These are phyloP conservation scores for Hoplias malabaricus DNA, from an alignment of 2,113 vertebrate species.

Conservation along the genomic window DNA sequence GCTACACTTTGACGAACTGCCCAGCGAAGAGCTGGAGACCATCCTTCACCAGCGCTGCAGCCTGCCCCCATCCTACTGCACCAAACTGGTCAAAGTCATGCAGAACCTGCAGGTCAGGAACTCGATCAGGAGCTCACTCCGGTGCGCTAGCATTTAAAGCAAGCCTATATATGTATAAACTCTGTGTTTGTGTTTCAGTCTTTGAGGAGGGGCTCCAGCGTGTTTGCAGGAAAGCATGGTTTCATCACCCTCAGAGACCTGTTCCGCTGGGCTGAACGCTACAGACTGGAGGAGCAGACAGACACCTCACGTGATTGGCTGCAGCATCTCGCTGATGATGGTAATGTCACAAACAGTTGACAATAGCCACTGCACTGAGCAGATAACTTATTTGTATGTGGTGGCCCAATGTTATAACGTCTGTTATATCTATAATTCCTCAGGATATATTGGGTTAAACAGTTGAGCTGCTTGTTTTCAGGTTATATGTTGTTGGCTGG, in stretches of 20 bases:
- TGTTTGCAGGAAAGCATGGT: slow-evolving; percentile 96
- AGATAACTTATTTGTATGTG: too few relatives aligned
- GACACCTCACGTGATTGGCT: slow-evolving; percentile 88
- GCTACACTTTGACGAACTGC: slow-evolving; percentile 93
- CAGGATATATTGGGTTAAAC: too few relatives aligned
- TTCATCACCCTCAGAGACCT: slow-evolving; percentile 95
- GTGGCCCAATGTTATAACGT: too few relatives aligned
- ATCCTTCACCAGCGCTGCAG: slow-evolving; percentile 91
- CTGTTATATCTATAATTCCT: background rate
- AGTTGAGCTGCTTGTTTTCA: slow-evolving; percentile 49
- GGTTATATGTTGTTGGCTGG: slow-evolving; percentile 96
- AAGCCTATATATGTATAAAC: background rate
- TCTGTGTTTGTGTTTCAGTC: slow-evolving; percentile 72
- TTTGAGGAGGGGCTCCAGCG: slow-evolving; percentile 86
- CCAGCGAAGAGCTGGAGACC: slow-evolving; percentile 86
- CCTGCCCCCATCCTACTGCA: slow-evolving; percentile 92
- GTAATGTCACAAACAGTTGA: too few relatives aligned
- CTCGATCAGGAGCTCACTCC: background rate
- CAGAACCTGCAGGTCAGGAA: slow-evolving; percentile 90
- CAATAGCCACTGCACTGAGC: too few relatives aligned
- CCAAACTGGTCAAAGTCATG: slow-evolving; percentile 93
- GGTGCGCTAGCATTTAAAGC: background rate
- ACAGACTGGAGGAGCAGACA: slow-evolving; percentile 82
- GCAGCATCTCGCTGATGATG: slow-evolving; percentile 93
- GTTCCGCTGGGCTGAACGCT: slow-evolving; percentile 96